Conservation (phyloP, 1,140 invertebrate genomes). For the Tetragnatha versicolor region DNA sequence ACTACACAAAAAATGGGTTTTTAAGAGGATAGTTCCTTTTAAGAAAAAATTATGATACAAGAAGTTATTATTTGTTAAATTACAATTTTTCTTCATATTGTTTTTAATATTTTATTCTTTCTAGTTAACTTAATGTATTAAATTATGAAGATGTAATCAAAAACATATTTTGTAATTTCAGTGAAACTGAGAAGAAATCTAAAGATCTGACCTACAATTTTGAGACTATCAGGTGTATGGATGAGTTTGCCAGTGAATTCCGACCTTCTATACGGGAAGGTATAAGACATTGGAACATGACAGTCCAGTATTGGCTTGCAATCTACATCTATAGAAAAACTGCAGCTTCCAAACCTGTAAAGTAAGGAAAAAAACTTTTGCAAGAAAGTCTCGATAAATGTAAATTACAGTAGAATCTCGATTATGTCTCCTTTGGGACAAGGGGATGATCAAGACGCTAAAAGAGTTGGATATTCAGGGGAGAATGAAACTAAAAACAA, state of each 20-base stretch:
- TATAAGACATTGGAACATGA: constrained; percentile 50
- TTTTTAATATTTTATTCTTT: neutral
- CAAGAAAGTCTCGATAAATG: too few species aligned
- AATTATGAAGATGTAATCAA: neutral
- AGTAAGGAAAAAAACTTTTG: too few species aligned
- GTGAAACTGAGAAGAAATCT: constrained; percentile 15
- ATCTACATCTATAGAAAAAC: constrained; percentile 51
- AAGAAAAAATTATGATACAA: too few species aligned
- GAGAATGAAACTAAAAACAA: too few species aligned
- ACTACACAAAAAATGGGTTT: too few species aligned
- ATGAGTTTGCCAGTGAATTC: constrained; percentile 46
- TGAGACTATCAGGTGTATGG: constrained; percentile 43
- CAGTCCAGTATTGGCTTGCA: constrained; percentile 43
- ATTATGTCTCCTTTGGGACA: too few species aligned
- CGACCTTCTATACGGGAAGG: constrained; percentile 40
- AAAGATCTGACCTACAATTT: constrained; percentile 31
- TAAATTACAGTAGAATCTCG: too few species aligned
- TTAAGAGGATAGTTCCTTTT: too few species aligned
- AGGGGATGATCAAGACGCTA: too few species aligned
- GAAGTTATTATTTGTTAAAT: neutral
- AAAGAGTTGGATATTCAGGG: too few species aligned
- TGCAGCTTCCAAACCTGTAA: constrained; percentile 39
- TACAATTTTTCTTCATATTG: neutral
- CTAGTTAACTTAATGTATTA: neutral
- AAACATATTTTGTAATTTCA: neutral